Conservation (phyloP, 2,888 invertebrate species). For the Coenonympha arcania region DNA sequence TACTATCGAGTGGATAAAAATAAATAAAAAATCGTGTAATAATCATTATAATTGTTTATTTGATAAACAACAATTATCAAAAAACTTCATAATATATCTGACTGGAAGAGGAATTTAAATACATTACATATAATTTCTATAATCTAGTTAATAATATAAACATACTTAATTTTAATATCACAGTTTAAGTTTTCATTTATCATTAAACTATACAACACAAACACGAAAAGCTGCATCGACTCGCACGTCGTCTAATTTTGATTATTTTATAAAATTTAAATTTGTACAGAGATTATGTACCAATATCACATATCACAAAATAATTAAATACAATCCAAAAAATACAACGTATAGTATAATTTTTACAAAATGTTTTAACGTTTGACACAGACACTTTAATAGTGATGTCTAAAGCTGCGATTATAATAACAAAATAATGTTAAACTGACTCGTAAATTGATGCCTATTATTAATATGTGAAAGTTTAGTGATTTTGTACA, state of each 20-base stretch:
- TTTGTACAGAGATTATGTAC: slow-evolving; percentile 14
- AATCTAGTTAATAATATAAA: slow-evolving; percentile 32
- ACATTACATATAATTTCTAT: slow-evolving; percentile 43
- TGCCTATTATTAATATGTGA: too few relatives aligned
- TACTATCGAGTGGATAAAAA: too few relatives aligned
- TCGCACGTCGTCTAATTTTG: background rate
- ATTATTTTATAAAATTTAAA: slow-evolving; percentile 3
- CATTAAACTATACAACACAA: slow-evolving; percentile 23
- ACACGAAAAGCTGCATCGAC: slow-evolving; percentile 11
- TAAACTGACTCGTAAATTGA: too few relatives aligned
- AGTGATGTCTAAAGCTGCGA: background rate
- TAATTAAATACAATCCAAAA: background rate
- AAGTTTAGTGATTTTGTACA: too few relatives aligned
- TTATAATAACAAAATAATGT: too few relatives aligned
- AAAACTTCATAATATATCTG: slow-evolving; percentile 58
- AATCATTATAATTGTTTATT: slow-evolving; percentile 53
- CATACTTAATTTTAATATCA: slow-evolving; percentile 56
- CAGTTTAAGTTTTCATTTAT: slow-evolving; percentile 39
- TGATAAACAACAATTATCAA: slow-evolving; percentile 63
- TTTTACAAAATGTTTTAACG: background rate
- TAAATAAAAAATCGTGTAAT: background rate
- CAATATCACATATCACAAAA: slow-evolving; percentile 11
- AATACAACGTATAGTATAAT: background rate
- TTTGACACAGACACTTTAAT: background rate
- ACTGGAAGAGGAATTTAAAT: slow-evolving; percentile 46